Percentiles rank a stretch among this genome's conserved stretches.
Conservation (phyloP, 2,797 vertebrate species). For the Atherinosoma microstoma region DNA sequence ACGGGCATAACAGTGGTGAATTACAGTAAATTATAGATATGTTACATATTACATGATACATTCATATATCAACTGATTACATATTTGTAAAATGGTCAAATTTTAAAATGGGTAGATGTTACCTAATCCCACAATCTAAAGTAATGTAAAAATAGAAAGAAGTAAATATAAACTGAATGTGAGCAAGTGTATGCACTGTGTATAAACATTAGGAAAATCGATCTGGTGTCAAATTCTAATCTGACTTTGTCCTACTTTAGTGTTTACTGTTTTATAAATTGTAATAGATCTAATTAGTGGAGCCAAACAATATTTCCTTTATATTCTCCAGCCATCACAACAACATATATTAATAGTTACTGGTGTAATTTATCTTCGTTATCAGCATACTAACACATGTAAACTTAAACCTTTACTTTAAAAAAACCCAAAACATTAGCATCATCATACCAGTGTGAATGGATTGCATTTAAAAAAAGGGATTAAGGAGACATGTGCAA, state of each 20-base stretch:
- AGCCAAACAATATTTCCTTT: not conserved
- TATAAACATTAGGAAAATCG: too few species aligned
- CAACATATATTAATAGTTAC: not conserved
- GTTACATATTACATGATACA: too few species aligned
- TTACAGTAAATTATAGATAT: not conserved
- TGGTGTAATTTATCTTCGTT: not conserved
- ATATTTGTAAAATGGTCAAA: too few species aligned
- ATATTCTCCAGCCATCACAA: too few species aligned
- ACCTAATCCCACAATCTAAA: too few species aligned
- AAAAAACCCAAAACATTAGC: not conserved
- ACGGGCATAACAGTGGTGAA: not conserved
- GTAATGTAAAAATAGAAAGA: too few species aligned
- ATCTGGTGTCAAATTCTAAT: not conserved
- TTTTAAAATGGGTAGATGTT: too few species aligned
- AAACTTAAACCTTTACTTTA: not conserved
- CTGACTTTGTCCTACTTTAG: not conserved
- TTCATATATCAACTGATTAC: too few species aligned
- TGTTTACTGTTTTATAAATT: not conserved
- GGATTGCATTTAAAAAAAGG: conserved; percentile 17
- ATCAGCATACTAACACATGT: not conserved
- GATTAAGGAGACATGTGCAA: conserved; percentile 21
- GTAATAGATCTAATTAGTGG: not conserved
- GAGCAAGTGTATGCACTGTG: too few species aligned
- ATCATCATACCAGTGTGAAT: conserved; percentile 35
- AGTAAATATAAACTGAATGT: too few species aligned